phyloP scores from a whole-genome alignment of 1,140 invertebrate genomes.

The Drosophila melanica region DNA sequence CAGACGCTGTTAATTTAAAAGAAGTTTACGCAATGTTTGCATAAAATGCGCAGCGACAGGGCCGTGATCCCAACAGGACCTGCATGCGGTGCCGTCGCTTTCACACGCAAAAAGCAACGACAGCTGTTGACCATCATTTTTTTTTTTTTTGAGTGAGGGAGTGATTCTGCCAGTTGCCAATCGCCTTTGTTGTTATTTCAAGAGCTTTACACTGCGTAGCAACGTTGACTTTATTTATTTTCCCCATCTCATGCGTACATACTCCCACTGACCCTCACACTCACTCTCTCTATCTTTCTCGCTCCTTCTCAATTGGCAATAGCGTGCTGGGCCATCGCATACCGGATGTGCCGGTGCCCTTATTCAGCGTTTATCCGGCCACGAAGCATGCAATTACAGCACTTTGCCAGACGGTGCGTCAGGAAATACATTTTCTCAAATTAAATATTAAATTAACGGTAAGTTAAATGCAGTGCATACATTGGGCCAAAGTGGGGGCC shows the following conservation, averaged over 20 bases:
- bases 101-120: conserved; percentile 42
- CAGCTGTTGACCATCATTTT: conserved; percentile 65
- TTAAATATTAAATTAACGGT: conserved; percentile 85
- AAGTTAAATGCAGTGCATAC: conserved; percentile 80
- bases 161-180: conserved; percentile 23
- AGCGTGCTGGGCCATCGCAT: conserved; percentile 85
- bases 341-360: conserved; percentile 84
- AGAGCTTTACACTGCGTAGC: conserved; percentile 69
- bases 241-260: conserved; percentile 21
- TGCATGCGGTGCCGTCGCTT: conserved; percentile 14
- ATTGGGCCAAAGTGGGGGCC: conserved; percentile 29
- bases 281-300: neutral
- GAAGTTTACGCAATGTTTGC: conserved; percentile 81
- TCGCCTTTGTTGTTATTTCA: conserved; percentile 60
- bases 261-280: conserved; percentile 7
- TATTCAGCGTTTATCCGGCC: conserved; percentile 85
- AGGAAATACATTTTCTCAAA: conserved; percentile 85
- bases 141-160: too few species aligned
- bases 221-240: conserved; percentile 77
- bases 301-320: conserved; percentile 36
- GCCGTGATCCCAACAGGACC: conserved; percentile 31
- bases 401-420: conserved; percentile 86
- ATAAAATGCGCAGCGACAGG: conserved; percentile 72
- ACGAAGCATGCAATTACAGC: conserved; percentile 86
- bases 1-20: conserved; percentile 62